Evolutionary conservation across 2,888 invertebrate species (phyloP), one percentile per base, ranked within the genome.

Genomic region (Troides aeacus): DNA sequence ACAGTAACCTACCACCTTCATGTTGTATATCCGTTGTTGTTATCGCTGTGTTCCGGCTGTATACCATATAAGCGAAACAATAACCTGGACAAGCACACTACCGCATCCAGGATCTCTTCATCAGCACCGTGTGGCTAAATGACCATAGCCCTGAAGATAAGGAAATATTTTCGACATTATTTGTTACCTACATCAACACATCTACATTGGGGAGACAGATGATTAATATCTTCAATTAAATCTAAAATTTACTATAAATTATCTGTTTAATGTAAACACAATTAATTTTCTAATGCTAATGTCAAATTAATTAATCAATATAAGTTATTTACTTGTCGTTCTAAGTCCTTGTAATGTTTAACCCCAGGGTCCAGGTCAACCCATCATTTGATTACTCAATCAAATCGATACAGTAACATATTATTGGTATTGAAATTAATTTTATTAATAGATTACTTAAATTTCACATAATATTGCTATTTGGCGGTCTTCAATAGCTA

Each of bases 301-400:
- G 59, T 57, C 42, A 10, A n/a, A 50, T 66, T 66, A 36, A 59
- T 66, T 66, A 60, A 50, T 66, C 21, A 21, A 61, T 30, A 53
- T 18, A 50, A 50, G 50, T 50, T 50, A 50, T 50, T 50, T 50
- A 18, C 17, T 50, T 50, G 50, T 50, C 18, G 50, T 50, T 50
- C 17, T 15, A 50, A 50, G 50, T 50, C 50, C 50, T 50, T 50
- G 50, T 50, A 15, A 50, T 17, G 18, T 18, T 50, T 50, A 50
- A 50, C 18, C 4, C 18, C 18, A 18, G 15, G 17, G 10, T 50
- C 50, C 50, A 50, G 17, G 3, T 5, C 46, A 10, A 10, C 10
- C 18, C 17, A 50, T 50, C 50, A 50, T 17, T 18, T 50, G 10
- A 17, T 17, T 50, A 4, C 17, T 50, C 17, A 17, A 17, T 50